Base-by-base conservation (phyloP, 1,140 invertebrate genomes). In the Drosophila arawakana region DNA sequence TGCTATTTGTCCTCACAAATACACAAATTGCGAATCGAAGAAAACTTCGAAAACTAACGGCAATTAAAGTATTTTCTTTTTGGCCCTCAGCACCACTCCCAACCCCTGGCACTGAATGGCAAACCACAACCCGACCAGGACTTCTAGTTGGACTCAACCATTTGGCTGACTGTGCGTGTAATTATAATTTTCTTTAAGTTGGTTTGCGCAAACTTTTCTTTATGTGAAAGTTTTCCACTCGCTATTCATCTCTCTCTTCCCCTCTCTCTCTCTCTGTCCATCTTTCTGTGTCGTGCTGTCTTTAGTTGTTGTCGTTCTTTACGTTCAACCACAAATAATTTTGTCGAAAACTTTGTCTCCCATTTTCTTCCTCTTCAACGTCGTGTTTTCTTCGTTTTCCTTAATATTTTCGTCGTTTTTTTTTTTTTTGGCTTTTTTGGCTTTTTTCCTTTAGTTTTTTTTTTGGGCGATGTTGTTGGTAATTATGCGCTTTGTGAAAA, bases 181-280 rank as follows among this genome's bases (percentile, higher is more conserved):
- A 88, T 88, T 88, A 88, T 88, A 88, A 88, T 88, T 88, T 88
- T 88, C 83, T 80, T 88, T 89, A 88, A 88, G 83, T 88, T 80
- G 83, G 83, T 88, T 88, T 88, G 83, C 80, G 49, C 84, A 80
- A 88, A 88, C 80, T 88, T 88, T 89, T 80, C 83, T 88, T 88
- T 88, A 88, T 88, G 83, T 89, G 80, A 89, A 89, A 88, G 69
- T 88, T 88, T 82, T 68, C 44, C 60, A 58, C 49, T 30, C 73
- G 58, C 73, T 75, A 61, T 73, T 55, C 71, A 61, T 60, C 49
- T 54, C 18, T 18, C 13, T n/a, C 41, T 34, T 34, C 15, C 52
- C 10, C n/a, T 18, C n/a, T 7, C 15, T 25, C 52, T 18, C 21
- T 13, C 44, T 37, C 46, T 21, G 43, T 34, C 35, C 5, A n/a